Conservation (phyloP, 2,888 invertebrate genomes). For the Parnassius mnemosyne region DNA sequence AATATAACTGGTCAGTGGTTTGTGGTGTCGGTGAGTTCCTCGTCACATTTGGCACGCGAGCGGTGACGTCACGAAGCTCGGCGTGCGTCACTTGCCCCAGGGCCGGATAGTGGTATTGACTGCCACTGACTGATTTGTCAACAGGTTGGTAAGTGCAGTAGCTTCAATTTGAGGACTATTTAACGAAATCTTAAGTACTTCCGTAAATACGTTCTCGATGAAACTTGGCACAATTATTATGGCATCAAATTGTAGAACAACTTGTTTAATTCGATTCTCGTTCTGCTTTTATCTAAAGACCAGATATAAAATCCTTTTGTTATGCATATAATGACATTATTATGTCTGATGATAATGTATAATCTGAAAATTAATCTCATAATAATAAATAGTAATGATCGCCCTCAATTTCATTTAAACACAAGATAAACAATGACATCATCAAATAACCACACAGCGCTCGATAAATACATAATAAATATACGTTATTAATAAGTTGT, state of each 20-base stretch:
- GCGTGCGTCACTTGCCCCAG: conserved; percentile 36
- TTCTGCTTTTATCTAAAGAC: too few relatives aligned
- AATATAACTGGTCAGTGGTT: conserved; percentile 30
- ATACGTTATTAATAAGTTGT: too few relatives aligned
- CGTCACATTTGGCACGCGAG: conserved; percentile 37
- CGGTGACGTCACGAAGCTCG: conserved; percentile 46
- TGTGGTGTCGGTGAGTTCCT: conserved; percentile 11
- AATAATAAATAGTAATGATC: too few relatives aligned
- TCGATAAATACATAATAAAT: too few relatives aligned
- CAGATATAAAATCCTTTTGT: too few relatives aligned
- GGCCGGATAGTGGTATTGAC: conserved; percentile 33
- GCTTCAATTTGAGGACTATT: conserved; percentile 22
- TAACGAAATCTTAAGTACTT: conserved; percentile 14
- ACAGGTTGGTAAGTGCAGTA: conserved; percentile 24
- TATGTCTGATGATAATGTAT: too few relatives aligned
- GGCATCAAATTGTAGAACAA: not conserved
- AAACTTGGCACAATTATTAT: conserved; percentile 4
- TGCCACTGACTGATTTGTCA: conserved; percentile 28
- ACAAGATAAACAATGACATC: too few relatives aligned
- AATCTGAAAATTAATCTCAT: too few relatives aligned
- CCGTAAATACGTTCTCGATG: not conserved
- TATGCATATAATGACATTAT: too few relatives aligned
- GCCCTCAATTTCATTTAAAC: too few relatives aligned
- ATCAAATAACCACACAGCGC: too few relatives aligned
- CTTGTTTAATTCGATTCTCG: not conserved